Evolutionary conservation across 2,797 vertebrate genomes (phyloP).

Genomic region (Acanthiza pusilla): DNA sequence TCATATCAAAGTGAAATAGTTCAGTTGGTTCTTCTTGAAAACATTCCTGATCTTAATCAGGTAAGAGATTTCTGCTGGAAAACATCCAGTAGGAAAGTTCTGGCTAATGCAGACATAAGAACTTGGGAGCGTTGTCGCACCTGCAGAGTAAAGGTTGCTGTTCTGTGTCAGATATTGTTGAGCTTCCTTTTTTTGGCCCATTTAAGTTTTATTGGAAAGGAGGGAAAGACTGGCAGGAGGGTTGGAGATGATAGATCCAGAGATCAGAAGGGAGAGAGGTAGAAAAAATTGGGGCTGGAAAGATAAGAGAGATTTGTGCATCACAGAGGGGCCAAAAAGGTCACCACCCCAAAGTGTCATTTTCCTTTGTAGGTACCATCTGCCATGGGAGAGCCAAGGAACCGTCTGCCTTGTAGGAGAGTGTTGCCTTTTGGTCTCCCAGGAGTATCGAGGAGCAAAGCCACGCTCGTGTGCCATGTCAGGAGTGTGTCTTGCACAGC

Average conservation of each 20-base stretch:
- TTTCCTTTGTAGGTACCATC: not conserved
- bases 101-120: not conserved
- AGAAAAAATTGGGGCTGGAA: not conserved
- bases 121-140: accelerated
- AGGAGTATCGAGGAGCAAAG: not conserved
- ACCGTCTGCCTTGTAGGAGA: not conserved
- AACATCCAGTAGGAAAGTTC: not conserved
- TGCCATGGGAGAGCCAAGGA: not conserved
- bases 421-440: not conserved
- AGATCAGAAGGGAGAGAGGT: not conserved
- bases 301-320: not conserved
- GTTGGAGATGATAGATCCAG: not conserved
- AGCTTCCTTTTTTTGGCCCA: not conserved
- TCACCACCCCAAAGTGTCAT: not conserved
- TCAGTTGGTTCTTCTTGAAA: not conserved
- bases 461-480: accelerated
- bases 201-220: not conserved
- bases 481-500: not conserved
- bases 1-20: not conserved
- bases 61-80: not conserved
- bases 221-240: not conserved
- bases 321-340: not conserved
- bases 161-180: not conserved
- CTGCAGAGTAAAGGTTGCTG: not conserved
- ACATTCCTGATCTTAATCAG: not conserved